These are phyloP conservation scores for Grantiella picta DNA, from an alignment of 2,113 vertebrate species.

Conservation along the genomic window DNA sequence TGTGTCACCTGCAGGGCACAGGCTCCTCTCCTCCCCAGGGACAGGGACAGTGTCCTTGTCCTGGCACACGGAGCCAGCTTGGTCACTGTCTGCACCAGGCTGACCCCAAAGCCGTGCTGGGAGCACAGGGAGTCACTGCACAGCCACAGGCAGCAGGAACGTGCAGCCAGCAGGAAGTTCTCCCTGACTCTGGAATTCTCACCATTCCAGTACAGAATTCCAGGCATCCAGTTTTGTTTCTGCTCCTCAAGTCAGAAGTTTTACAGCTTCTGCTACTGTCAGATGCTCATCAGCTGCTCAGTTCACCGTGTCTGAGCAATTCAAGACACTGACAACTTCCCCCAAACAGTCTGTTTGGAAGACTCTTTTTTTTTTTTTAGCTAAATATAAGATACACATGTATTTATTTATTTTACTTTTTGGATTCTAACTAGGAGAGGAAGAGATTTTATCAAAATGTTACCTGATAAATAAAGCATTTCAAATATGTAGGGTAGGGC, in stretches of 20 bases:
- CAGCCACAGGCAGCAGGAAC: fast-evolving
- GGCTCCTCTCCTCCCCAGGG: not conserved
- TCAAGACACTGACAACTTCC: conserved; percentile 1
- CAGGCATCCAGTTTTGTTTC: not conserved
- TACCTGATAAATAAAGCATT: not conserved
- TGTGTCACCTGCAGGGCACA: not conserved
- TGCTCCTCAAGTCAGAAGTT: conserved; percentile 26
- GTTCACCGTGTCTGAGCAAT: not conserved
- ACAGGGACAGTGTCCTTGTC: not conserved
- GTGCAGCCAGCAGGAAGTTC: not conserved
- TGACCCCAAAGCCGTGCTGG: not conserved
- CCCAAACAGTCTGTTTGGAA: not conserved
- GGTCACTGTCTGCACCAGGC: not conserved
- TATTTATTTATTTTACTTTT: not conserved
- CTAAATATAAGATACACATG: not conserved
- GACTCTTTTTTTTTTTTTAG: not conserved
- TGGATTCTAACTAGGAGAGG: not conserved
- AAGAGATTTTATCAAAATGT: not conserved
- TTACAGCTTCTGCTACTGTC: conserved; percentile 22
- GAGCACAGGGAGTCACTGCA: fast-evolving
- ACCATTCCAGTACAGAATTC: not conserved
- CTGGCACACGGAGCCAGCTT: not conserved
- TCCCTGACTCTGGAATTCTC: not conserved
- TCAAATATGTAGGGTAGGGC: not conserved
- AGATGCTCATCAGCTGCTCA: conserved; percentile 28